Percentiles rank a stretch among this genome's conserved stretches.
Evolutionary conservation across 2,888 invertebrate species (phyloP).

Genomic region (Reticulitermes lucifugus): DNA sequence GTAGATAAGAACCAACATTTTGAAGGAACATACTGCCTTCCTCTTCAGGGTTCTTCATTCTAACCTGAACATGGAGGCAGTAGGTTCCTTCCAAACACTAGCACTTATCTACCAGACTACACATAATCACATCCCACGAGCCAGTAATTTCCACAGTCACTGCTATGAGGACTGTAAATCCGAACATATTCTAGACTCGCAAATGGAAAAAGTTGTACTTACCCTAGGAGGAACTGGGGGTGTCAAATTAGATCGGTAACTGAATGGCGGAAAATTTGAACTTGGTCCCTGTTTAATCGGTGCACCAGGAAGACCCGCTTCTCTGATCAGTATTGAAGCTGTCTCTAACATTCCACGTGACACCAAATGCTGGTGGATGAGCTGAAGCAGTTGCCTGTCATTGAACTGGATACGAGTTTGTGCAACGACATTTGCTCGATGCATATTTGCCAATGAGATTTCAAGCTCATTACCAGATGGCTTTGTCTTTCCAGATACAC

Average conservation of each 20-base stretch:
- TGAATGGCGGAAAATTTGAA: slow-evolving; percentile 49
- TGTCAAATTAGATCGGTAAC: slow-evolving; percentile 36
- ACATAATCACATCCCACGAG: too few species aligned
- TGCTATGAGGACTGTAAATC: too few species aligned
- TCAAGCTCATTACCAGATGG: slow-evolving; percentile 83
- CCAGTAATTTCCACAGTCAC: too few species aligned
- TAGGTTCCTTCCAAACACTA: too few species aligned
- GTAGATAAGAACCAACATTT: too few species aligned
- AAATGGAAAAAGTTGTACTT: slow-evolving; percentile 34
- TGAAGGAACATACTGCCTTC: too few species aligned
- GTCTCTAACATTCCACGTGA: slow-evolving; percentile 80
- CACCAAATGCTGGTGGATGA: slow-evolving; percentile 89
- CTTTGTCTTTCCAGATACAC: slow-evolving; percentile 92
- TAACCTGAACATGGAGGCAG: too few species aligned
- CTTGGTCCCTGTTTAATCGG: slow-evolving; percentile 46
- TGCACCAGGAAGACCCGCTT: slow-evolving; percentile 72
- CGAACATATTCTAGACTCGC: background rate
- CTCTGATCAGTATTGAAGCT: slow-evolving; percentile 79
- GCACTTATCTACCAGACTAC: too few species aligned
- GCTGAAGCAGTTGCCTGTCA: slow-evolving; percentile 90
- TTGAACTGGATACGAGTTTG: slow-evolving; percentile 96
- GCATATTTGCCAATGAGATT: slow-evolving; percentile 89
- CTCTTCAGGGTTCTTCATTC: too few species aligned
- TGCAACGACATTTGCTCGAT: slow-evolving; percentile 84
- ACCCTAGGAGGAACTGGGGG: slow-evolving; percentile 58